These are phyloP conservation scores for Leptinotarsa defecta DNA, from an alignment of 1,140 invertebrate species.

Conservation along the genomic window DNA sequence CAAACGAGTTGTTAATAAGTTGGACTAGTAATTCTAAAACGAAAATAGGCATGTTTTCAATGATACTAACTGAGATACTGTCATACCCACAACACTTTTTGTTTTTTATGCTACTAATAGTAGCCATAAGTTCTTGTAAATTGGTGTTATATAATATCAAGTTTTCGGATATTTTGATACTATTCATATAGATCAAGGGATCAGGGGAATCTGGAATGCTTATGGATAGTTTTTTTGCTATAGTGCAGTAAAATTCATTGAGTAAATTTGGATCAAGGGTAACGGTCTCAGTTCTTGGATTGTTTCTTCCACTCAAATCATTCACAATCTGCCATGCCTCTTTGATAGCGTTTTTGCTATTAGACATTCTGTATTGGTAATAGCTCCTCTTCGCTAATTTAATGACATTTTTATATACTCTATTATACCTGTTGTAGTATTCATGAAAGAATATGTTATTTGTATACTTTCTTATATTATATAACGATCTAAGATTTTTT, in stretches of 20 bases:
- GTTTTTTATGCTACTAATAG: not conserved
- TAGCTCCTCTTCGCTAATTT: not conserved
- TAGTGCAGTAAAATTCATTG: not conserved
- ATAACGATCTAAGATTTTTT: too few relatives aligned
- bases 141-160: not conserved
- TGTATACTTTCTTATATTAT: too few relatives aligned
- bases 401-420: too few relatives aligned
- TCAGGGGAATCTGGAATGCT: not conserved
- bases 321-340: too few relatives aligned
- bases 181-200: not conserved
- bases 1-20: too few relatives aligned
- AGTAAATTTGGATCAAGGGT: not conserved
- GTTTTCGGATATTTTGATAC: not conserved
- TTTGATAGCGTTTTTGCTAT: too few relatives aligned
- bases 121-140: not conserved
- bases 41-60: conserved; percentile 9
- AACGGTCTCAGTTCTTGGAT: too few relatives aligned
- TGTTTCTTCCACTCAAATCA: too few relatives aligned
- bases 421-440: not conserved
- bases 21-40: not conserved
- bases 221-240: not conserved
- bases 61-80: not conserved
- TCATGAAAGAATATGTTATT: not conserved
- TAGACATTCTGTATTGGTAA: too few relatives aligned
- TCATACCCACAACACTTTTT: not conserved